A percentile compares a stretch with the other conserved stretches of the same genome.
Conservation (phyloP, 1,140 invertebrate species). For the Oreohelix idahoensis region DNA sequence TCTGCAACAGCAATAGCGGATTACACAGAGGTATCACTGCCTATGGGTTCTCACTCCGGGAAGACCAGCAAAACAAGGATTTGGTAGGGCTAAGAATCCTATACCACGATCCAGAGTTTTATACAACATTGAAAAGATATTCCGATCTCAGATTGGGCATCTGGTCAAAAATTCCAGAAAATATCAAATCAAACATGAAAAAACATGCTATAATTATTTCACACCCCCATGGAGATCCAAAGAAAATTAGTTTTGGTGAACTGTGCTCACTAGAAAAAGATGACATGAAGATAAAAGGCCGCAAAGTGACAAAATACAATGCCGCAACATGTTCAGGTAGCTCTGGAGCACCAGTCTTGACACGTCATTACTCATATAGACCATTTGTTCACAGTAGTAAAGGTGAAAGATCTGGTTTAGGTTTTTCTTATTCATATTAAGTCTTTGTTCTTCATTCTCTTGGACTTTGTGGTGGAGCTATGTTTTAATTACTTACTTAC, state of each 20-base stretch:
- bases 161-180: not conserved
- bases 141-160: not conserved
- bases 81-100: constrained; percentile 1
- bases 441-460: too few relatives aligned
- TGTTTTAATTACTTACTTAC: too few relatives aligned
- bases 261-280: not conserved
- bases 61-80: not conserved
- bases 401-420: not conserved
- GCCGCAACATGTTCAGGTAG: constrained; percentile 1
- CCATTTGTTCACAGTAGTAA: constrained; percentile 9
- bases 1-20: not conserved
- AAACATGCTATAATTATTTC: constrained; percentile 16
- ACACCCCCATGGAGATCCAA: not conserved
- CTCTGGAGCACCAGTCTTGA: constrained; percentile 13
- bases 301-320: not conserved
- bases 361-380: not conserved
- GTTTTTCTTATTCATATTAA: not conserved
- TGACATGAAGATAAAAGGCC: not conserved
- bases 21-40: not conserved
- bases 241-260: constrained; percentile 5
- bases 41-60: not conserved
- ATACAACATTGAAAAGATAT: not conserved
- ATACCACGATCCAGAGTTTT: not conserved
- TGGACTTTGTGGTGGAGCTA: too few relatives aligned
- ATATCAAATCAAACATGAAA: not conserved